A percentile compares a stretch with the other conserved stretches of the same genome.
phyloP scores from a whole-genome alignment of 2,113 vertebrate genomes.

The Anarrhichthys ocellatus region DNA sequence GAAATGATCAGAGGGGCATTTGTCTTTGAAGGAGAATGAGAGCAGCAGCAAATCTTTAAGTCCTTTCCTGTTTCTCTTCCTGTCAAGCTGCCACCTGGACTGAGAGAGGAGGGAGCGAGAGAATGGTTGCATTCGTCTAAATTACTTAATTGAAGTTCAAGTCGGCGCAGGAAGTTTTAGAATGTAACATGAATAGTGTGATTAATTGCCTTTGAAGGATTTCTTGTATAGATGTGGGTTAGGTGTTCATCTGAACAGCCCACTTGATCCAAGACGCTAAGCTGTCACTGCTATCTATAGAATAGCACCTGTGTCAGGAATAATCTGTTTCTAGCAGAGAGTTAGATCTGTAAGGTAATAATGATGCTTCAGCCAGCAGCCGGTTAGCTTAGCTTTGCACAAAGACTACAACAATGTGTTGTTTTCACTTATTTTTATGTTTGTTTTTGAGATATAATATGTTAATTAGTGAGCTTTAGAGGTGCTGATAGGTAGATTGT shows the following conservation, averaged over 20 bases:
- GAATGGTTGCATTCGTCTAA: conserved; percentile 51
- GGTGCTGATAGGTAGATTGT: neutral
- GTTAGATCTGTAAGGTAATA: neutral
- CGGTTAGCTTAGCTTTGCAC: neutral
- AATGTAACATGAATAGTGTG: conserved; percentile 28
- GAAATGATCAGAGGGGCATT: conserved; percentile 86
- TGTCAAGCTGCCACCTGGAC: conserved; percentile 79
- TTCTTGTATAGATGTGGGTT: conserved; percentile 7
- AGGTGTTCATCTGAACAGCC: conserved; percentile 12
- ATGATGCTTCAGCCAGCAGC: neutral
- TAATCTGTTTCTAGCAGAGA: neutral
- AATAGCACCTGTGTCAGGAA: conserved; percentile 14
- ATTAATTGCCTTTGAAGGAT: conserved; percentile 26
- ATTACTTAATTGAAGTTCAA: conserved; percentile 56
- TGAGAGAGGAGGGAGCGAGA: conserved; percentile 54
- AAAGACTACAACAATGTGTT: neutral
- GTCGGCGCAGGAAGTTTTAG: conserved; percentile 48
- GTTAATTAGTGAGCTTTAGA: neutral
- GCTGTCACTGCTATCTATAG: conserved; percentile 7
- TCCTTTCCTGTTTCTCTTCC: conserved; percentile 85
- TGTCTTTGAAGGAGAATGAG: conserved; percentile 87
- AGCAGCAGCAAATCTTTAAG: conserved; percentile 88
- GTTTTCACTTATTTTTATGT: neutral
- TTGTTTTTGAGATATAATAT: neutral
- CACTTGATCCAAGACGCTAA: conserved; percentile 15